Base-by-base conservation (phyloP, 1,140 invertebrate species). In the Pentalonia nigronervosa region DNA sequence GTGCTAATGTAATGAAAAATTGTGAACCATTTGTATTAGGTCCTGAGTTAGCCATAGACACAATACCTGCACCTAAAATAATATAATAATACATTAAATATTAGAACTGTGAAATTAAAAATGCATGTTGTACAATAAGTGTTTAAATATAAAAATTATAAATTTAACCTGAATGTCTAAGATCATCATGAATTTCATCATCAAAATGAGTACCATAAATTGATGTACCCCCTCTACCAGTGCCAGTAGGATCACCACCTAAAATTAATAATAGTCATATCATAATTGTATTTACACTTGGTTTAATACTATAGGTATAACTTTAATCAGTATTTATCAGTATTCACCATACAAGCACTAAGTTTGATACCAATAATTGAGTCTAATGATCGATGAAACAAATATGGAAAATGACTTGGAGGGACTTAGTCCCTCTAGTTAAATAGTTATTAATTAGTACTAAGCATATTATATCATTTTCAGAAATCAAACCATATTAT, bases 21-120 rank as follows among this genome's bases (percentile, higher is more conserved):
- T 99, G 99, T 86, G 98, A 99, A 45, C 99, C 99, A 96, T 99
- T 99, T 34, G 98, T 98, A 95, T 99, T 97, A 7, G 98, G 98
- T 1, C 99, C 99, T 92, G 98, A 98, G 96, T 99, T 99, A 45
- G 97, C 97, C 97, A 98, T 98, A 36, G 97, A 97, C 60, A 98
- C 94, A 93, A 98, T 97, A 67, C 97, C 97, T 94, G 97, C 97
- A 93, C 97, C 97, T 97, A 94, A 87, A 95, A 93, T 94, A 41
- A 56, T 48, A 50, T 17, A 89, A 56, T 76, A 76, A 76, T 17
- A 67, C 60, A 67, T 60, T 67, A 67, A 67, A 67, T 23, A 56
- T 56, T 3, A 94, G 60, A 94, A 94, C 7, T 7, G 2, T 36
- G 20, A 0, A 89, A 50, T 50, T 89, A 1, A 34, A 53, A 34